A percentile compares a stretch with the other conserved stretches of the same genome.
phyloP scores from a whole-genome alignment of 2,888 invertebrate genomes.

The Elegia similella region DNA sequence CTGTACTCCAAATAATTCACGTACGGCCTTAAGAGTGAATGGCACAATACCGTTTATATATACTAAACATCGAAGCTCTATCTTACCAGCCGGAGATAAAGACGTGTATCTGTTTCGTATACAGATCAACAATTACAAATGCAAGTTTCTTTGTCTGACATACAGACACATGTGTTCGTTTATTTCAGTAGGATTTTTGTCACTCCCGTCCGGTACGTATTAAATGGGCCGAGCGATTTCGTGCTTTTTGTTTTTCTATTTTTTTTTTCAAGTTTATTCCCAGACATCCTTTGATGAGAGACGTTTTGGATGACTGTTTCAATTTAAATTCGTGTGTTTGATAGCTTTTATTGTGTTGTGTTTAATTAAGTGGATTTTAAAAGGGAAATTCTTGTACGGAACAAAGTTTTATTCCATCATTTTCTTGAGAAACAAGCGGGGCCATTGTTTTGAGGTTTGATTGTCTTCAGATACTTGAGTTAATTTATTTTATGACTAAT shows the following conservation, averaged over 20 bases:
- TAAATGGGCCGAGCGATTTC: conserved; percentile 79
- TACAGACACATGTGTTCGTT: conserved; percentile 73
- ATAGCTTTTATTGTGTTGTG: conserved; percentile 42
- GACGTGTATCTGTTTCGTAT: background rate
- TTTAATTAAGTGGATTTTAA: conserved; percentile 21
- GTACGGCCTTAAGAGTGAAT: too few relatives aligned
- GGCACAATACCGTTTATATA: too few relatives aligned
- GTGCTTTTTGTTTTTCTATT: conserved; percentile 57
- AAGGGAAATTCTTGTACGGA: conserved; percentile 14
- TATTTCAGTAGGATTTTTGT: conserved; percentile 80
- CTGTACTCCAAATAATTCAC: too few relatives aligned
- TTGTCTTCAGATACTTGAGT: too few relatives aligned
- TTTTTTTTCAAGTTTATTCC: conserved; percentile 56
- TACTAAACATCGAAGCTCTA: background rate
- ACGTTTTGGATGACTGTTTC: conserved; percentile 48
- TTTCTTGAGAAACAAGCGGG: background rate
- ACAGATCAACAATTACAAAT: background rate
- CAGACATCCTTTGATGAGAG: conserved; percentile 72
- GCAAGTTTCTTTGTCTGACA: conserved; percentile 44
- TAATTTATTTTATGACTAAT: too few relatives aligned
- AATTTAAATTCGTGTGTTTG: conserved; percentile 55
- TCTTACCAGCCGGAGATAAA: background rate
- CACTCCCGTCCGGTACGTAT: conserved; percentile 77
- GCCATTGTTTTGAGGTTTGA: background rate
- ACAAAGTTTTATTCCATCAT: background rate